phyloP scores from a whole-genome alignment of 2,797 vertebrate species.

The Coreius guichenoti region DNA sequence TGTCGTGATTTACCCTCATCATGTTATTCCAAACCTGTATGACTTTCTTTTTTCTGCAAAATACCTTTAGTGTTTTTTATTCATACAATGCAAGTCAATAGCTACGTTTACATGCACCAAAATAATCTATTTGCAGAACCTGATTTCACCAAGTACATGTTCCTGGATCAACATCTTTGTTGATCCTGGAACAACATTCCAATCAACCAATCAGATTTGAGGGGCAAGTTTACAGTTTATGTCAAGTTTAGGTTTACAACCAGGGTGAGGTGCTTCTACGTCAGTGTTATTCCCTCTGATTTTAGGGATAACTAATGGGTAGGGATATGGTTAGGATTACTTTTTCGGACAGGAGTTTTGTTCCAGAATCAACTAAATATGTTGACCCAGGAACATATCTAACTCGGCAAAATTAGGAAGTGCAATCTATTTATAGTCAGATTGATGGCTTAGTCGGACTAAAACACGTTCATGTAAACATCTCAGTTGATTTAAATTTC shows the following conservation, averaged over 20 bases:
- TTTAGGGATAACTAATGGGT: background rate
- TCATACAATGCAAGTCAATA: slow-evolving; percentile 4
- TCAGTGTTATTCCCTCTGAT: background rate
- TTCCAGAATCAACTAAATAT: background rate
- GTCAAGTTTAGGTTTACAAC: background rate
- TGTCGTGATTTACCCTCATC: background rate
- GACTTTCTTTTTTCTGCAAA: slow-evolving; percentile 4
- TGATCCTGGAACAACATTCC: background rate
- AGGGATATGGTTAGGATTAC: background rate
- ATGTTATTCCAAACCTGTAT: slow-evolving; percentile 12
- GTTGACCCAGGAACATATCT: background rate
- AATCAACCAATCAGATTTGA: background rate
- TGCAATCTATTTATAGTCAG: background rate
- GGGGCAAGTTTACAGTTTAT: background rate
- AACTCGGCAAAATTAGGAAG: background rate
- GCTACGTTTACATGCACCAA: background rate
- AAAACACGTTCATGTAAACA: background rate
- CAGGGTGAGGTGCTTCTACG: background rate
- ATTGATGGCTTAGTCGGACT: background rate
- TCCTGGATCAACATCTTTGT: background rate
- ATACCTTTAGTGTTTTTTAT: background rate
- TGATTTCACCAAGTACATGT: background rate
- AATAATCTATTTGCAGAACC: background rate
- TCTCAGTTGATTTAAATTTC: background rate
- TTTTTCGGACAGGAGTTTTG: background rate